phyloP scores from a whole-genome alignment of 2,888 invertebrate genomes.

The Alloplasta piceator region DNA sequence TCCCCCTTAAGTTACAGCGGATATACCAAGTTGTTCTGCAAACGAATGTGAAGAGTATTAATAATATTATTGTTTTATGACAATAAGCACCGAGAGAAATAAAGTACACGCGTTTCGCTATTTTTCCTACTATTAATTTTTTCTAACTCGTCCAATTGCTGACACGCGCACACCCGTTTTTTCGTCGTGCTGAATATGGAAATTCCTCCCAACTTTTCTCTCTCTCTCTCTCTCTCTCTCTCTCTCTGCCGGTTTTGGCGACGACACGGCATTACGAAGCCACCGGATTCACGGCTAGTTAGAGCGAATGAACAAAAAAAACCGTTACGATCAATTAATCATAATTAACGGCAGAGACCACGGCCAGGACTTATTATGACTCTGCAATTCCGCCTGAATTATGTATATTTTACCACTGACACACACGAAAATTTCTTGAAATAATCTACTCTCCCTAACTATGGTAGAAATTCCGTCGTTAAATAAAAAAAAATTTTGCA shows the following conservation, averaged over 20 bases:
- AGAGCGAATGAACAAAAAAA: neutral
- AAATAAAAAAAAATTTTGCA: no score
- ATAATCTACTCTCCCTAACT: conserved; percentile 25
- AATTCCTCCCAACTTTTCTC: conserved; percentile 29
- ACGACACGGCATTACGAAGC: conserved; percentile 41
- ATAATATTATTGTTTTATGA: neutral
- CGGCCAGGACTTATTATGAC: conserved; percentile 34
- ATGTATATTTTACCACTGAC: conserved; percentile 15
- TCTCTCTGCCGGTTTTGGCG: conserved; percentile 19
- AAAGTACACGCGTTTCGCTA: conserved; percentile 19
- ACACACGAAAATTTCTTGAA: neutral
- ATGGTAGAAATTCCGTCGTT: conserved; percentile 2
- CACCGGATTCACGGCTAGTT: conserved; percentile 12
- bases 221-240: conserved; percentile 25
- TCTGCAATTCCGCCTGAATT: conserved; percentile 24
- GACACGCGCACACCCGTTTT: conserved; percentile 7
- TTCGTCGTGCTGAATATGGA: neutral
- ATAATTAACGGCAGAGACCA: conserved; percentile 30
- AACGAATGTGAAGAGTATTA: conserved; percentile 8
- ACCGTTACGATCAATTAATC: conserved; percentile 52
- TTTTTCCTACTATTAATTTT: conserved; percentile 48
- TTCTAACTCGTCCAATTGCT: conserved; percentile 9
- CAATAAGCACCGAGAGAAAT: conserved; percentile 18
- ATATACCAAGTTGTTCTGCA: no score
- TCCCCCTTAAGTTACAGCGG: no score